phyloP scores from a whole-genome alignment of 2,113 vertebrate genomes.

The Deroptyus accipitrinus region DNA sequence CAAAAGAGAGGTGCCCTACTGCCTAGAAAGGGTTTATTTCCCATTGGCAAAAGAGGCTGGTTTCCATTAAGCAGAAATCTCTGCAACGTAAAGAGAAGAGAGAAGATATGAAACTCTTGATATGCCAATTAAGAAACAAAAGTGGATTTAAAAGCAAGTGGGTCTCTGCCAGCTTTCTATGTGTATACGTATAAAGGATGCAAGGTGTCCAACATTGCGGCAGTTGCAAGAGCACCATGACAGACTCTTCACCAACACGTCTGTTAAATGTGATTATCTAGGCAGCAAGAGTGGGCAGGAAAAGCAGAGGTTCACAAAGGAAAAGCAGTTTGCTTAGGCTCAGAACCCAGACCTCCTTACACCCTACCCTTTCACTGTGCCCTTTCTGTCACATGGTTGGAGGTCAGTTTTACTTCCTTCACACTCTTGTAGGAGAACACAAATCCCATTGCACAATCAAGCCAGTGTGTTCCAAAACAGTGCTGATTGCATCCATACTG shows the following conservation, averaged over 20 bases:
- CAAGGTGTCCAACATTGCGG: neutral
- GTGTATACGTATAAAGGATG: neutral
- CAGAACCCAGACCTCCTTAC: neutral
- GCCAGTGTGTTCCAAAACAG: neutral
- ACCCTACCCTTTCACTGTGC: accelerated
- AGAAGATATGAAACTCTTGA: neutral
- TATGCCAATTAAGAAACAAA: neutral
- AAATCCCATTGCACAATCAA: neutral
- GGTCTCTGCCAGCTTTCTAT: neutral
- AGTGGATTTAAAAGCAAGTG: neutral
- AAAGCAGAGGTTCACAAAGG: neutral
- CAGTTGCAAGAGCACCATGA: neutral
- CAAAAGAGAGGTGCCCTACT: neutral
- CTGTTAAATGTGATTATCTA: neutral
- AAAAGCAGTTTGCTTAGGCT: neutral
- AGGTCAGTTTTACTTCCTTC: neutral
- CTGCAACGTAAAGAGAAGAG: neutral
- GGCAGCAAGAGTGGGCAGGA: neutral
- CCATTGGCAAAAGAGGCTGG: neutral
- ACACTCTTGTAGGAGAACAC: neutral
- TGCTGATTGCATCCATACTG: neutral
- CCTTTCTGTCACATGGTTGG: neutral
- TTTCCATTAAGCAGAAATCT: neutral
- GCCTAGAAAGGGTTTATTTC: neutral
- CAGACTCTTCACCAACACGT: accelerated